phyloP scores from a whole-genome alignment of 2,797 vertebrate genomes.

The Masticophis lateralis region DNA sequence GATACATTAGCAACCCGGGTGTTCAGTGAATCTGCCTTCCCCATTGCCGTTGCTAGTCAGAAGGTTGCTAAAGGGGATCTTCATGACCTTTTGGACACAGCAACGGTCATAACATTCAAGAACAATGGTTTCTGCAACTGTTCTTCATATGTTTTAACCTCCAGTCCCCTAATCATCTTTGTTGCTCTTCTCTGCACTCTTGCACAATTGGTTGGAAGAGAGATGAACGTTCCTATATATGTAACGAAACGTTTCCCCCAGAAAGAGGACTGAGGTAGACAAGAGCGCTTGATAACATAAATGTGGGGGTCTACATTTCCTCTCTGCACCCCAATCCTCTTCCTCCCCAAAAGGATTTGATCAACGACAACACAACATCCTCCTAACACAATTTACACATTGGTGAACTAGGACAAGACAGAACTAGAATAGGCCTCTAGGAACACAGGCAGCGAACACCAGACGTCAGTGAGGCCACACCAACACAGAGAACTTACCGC shows the following conservation, averaged over 20 bases:
- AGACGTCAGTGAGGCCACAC: slow-evolving; percentile 18
- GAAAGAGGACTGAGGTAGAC: neutral
- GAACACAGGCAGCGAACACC: neutral
- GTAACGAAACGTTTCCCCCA: neutral
- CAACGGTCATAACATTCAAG: no score
- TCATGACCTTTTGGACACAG: no score
- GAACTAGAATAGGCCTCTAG: neutral
- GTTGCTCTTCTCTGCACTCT: no score
- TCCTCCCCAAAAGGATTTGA: neutral
- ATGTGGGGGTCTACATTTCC: neutral
- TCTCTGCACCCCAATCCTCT: neutral
- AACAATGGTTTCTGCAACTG: no score
- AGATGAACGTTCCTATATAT: neutral
- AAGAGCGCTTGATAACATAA: neutral
- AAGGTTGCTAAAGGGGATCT: no score
- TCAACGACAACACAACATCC: neutral
- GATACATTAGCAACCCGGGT: no score
- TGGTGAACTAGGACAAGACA: neutral
- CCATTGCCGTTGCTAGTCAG: no score
- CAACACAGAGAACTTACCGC: slow-evolving; percentile 77
- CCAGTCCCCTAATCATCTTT: no score
- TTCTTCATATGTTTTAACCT: no score
- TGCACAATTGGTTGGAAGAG: neutral
- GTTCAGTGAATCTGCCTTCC: no score
- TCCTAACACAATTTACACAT: neutral